Base-by-base conservation (phyloP, 2,888 invertebrate species). In the Alloscopus bannaensis region DNA sequence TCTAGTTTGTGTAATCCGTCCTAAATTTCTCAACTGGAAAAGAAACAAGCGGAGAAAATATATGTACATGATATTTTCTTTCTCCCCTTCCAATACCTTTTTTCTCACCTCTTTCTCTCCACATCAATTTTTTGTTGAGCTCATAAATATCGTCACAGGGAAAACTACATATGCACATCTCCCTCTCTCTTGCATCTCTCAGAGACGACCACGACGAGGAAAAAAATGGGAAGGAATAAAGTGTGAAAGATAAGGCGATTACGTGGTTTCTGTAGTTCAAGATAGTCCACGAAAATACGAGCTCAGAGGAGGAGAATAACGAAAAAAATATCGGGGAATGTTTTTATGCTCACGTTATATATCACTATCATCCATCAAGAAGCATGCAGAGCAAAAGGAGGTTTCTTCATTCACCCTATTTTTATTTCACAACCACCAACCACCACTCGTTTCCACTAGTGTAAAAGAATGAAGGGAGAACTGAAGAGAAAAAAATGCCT, bases 161-260 rank as follows among this genome's bases (percentile, higher is more conserved):
- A n/a, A n/a, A n/a, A n/a, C n/a, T n/a, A n/a, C n/a, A n/a, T n/a
- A n/a, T n/a, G n/a, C n/a, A n/a, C n/a, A n/a, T n/a, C n/a, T n/a
- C n/a, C n/a, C n/a, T n/a, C n/a, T n/a, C n/a, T n/a, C n/a, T n/a
- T n/a, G n/a, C n/a, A n/a, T n/a, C n/a, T n/a, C n/a, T n/a, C n/a
- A n/a, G n/a, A n/a, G n/a, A n/a, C n/a, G n/a, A n/a, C n/a, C n/a
- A n/a, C n/a, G n/a, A n/a, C 36, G 13, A 45, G 45, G 45, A 45
- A 45, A 3, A 45, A 36, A 13, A 45, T 45, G 45, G 75, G 72
- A 72, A 70, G 81, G 73, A 81, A 83, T 79, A 83, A 84, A 83
- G 83, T 81, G 80, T 81, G 82, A 84, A 71, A 83, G 85, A 84
- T 84, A 85, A 85, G 85, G 72, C 81, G 83, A 85, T 85, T 85